phyloP scores from a whole-genome alignment of 2,113 vertebrate species.

The Aldabrachelys gigantea region DNA sequence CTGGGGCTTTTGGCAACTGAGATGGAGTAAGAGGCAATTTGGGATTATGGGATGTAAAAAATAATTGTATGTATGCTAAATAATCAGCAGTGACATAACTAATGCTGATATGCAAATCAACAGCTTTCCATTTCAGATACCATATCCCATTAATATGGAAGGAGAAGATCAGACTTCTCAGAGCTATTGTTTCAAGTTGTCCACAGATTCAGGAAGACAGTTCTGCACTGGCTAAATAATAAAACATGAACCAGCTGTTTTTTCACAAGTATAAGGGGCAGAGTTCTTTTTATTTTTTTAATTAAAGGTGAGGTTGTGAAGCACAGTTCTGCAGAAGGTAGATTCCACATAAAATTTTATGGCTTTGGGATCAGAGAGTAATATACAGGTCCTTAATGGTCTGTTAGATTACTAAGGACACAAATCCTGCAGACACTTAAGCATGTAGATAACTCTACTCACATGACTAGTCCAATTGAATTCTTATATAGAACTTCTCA shows the following conservation, averaged over 20 bases:
- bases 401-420: neutral
- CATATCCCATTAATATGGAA: neutral
- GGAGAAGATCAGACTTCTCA: neutral
- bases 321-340: neutral
- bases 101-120: neutral
- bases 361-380: neutral
- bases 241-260: rapidly evolving
- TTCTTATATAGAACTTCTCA: neutral
- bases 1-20: neutral
- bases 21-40: neutral
- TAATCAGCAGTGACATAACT: neutral
- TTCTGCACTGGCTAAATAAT: neutral
- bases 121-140: neutral
- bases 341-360: neutral
- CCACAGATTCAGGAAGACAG: neutral
- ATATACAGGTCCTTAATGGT: neutral
- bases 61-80: neutral
- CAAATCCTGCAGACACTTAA: neutral
- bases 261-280: neutral
- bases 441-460: neutral
- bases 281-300: neutral
- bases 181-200: neutral
- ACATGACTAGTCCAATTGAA: neutral
- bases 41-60: neutral
- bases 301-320: neutral